Conservation (phyloP, 2,888 invertebrate genomes). For the Nysson spinosus region DNA sequence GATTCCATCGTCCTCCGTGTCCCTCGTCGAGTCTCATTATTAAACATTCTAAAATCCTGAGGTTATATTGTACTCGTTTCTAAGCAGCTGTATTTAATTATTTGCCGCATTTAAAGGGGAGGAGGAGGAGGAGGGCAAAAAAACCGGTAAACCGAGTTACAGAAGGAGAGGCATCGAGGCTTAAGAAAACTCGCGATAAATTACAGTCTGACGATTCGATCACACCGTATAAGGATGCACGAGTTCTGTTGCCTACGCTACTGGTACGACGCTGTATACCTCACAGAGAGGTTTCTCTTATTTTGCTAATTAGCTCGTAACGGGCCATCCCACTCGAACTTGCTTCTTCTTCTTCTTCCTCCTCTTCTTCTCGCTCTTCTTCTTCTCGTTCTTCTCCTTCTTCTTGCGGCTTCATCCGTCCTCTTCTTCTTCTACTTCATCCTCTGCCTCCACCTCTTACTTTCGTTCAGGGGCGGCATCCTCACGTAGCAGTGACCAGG, state of each 20-base stretch:
- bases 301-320: constrained; percentile 68
- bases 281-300: constrained; percentile 57
- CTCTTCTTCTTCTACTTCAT: no score
- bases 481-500: constrained; percentile 13
- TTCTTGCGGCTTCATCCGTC: no score
- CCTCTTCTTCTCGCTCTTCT: no score
- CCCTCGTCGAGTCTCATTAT: no score
- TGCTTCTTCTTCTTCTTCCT: no score
- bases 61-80: constrained; percentile 30
- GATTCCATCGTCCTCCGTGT: no score
- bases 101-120: background rate
- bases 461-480: constrained; percentile 46
- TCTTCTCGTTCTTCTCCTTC: no score
- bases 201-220: constrained; percentile 56
- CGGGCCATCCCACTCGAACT: constrained; percentile 55
- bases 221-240: constrained; percentile 52
- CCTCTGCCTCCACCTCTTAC: no score
- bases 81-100: constrained; percentile 37
- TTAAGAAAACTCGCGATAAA: constrained; percentile 53
- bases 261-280: constrained; percentile 41
- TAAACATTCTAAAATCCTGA: no score
- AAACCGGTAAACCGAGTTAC: constrained; percentile 45
- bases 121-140: constrained; percentile 13
- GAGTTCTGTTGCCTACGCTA: constrained; percentile 48
- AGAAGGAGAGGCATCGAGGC: constrained; percentile 42